Evolutionary conservation across 1,140 invertebrate genomes (phyloP).

Genomic region (Drosophila micromelanica): DNA sequence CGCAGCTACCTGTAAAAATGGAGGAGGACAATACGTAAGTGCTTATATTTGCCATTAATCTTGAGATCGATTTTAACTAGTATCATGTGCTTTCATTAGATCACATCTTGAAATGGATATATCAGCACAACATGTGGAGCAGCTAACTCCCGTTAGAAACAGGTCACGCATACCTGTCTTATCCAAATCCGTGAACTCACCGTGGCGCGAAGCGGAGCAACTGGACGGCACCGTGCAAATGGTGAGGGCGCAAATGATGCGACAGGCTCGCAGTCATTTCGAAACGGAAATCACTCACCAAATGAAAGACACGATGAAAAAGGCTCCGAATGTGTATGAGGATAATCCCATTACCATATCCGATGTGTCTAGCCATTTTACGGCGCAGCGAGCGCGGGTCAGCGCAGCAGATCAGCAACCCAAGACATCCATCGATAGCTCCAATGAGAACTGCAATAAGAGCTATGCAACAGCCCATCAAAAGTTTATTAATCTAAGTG

Average conservation of each 20-base stretch:
- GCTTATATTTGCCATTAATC: too few relatives aligned
- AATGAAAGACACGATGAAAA: conserved; percentile 14
- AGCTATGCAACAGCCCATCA: conserved; percentile 37
- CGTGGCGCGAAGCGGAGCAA: conserved; percentile 13
- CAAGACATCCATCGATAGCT: conserved; percentile 12
- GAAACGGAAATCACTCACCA: not conserved
- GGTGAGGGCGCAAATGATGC: conserved; percentile 28
- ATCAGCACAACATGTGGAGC: not conserved
- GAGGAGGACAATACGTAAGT: conserved; percentile 15
- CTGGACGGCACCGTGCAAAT: conserved; percentile 41
- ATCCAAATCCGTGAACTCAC: conserved; percentile 7
- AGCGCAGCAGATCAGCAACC: conserved; percentile 8
- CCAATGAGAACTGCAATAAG: conserved; percentile 43
- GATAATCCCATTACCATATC: conserved; percentile 63
- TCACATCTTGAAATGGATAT: not conserved
- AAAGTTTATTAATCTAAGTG: conserved; percentile 52
- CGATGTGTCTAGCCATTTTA: conserved; percentile 58
- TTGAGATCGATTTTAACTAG: not conserved
- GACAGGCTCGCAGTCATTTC: conserved; percentile 13
- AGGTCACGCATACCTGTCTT: conserved; percentile 29
- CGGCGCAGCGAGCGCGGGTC: conserved; percentile 14
- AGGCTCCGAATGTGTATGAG: conserved; percentile 11
- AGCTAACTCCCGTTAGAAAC: not conserved
- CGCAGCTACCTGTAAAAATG: not conserved
- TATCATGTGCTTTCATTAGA: not conserved